Percentiles rank a stretch among this genome's conserved stretches.
Conservation (phyloP, 2,113 vertebrate genomes). For the Grantiella picta region DNA sequence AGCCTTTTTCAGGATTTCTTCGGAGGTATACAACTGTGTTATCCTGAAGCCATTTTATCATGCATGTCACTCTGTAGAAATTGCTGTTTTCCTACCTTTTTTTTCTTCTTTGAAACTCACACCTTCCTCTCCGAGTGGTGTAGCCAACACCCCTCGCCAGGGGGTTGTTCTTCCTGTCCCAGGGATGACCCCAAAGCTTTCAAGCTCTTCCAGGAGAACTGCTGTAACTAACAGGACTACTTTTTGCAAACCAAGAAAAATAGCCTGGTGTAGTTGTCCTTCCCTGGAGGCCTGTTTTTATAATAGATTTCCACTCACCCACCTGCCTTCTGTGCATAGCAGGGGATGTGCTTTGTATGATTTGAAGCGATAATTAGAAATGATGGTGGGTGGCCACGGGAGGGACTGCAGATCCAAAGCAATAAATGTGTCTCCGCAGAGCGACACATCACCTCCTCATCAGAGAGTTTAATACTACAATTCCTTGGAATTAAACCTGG, state of each 20-base stretch:
- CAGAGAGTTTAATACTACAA: background rate
- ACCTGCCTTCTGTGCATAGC: constrained; percentile 51
- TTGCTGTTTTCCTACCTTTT: background rate
- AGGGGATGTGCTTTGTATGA: background rate
- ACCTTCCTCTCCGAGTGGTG: background rate
- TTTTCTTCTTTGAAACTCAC: background rate
- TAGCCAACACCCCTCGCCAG: background rate
- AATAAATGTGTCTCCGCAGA: background rate
- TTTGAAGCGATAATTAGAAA: constrained; percentile 54
- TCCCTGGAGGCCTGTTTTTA: constrained; percentile 3
- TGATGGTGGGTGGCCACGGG: constrained; percentile 18
- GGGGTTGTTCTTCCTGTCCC: background rate
- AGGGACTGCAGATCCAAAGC: background rate
- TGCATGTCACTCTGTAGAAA: background rate
- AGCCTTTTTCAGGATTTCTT: background rate
- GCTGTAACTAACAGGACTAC: background rate
- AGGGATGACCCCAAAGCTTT: background rate
- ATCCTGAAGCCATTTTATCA: background rate
- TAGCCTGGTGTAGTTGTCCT: background rate
- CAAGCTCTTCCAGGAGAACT: background rate
- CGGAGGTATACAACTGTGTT: background rate
- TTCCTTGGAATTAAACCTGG: background rate
- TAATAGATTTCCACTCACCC: constrained; percentile 48
- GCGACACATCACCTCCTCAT: background rate
- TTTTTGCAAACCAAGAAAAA: background rate